Percentiles rank a stretch among this genome's conserved stretches.
Conservation (phyloP, 2,797 vertebrate genomes). For the Echeneis naucrates region DNA sequence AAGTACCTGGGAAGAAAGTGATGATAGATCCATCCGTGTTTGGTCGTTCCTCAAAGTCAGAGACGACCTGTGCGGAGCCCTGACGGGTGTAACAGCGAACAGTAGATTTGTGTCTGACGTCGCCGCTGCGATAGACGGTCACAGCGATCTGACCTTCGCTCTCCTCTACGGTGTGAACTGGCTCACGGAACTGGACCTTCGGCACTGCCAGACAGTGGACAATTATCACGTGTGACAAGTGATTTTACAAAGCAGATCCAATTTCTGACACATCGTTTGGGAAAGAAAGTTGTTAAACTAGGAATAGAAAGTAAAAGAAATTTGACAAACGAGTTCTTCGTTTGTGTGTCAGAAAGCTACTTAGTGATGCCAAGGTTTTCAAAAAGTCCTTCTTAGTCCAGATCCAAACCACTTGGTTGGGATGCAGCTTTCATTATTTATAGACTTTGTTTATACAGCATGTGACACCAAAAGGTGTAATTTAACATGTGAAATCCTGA, state of each 20-base stretch:
- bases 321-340: slow-evolving; percentile 1
- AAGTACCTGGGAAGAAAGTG: slow-evolving; percentile 91
- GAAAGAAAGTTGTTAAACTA: not conserved
- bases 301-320: slow-evolving; percentile 1
- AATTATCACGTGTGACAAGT: slow-evolving; percentile 16
- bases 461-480: not conserved
- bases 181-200: slow-evolving; percentile 92
- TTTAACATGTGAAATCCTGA: slow-evolving; percentile 2
- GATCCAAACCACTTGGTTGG: not conserved
- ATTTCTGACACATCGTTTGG: too few relatives aligned
- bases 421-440: not conserved
- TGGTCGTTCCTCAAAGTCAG: slow-evolving; percentile 93
- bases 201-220: slow-evolving; percentile 83
- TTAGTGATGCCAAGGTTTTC: not conserved
- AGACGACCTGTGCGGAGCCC: slow-evolving; percentile 92
- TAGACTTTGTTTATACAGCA: too few relatives aligned
- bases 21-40: slow-evolving; percentile 91
- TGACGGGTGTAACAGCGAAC: slow-evolving; percentile 95
- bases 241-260: slow-evolving; percentile 16
- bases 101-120: slow-evolving; percentile 86
- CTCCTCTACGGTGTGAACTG: slow-evolving; percentile 86
- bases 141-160: slow-evolving; percentile 85
- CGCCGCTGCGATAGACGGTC: slow-evolving; percentile 88
- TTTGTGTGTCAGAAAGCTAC: not conserved
- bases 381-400: not conserved